phyloP scores from a whole-genome alignment of 2,888 invertebrate species.

The Volucella zonaria region DNA sequence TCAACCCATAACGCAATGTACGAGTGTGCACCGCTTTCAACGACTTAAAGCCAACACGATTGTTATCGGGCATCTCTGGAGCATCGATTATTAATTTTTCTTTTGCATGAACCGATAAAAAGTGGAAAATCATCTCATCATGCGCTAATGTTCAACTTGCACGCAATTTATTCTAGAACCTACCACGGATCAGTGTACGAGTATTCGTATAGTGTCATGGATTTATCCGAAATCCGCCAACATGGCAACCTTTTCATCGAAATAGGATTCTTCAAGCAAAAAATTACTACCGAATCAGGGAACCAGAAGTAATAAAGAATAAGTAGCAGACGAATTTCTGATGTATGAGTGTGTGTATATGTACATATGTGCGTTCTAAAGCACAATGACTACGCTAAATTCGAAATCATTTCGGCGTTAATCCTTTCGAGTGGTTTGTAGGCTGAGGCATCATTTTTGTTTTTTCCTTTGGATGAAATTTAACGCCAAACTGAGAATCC shows the following conservation, averaged over 20 bases:
- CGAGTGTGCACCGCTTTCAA: slow-evolving; percentile 58
- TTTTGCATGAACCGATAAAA: slow-evolving; percentile 71
- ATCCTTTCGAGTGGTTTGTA: slow-evolving; percentile 56
- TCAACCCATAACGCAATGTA: slow-evolving; percentile 28
- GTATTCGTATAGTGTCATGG: slow-evolving; percentile 35
- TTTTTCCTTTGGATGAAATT: slow-evolving; percentile 48
- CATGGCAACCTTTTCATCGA: not conserved
- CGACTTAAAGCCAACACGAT: slow-evolving; percentile 62
- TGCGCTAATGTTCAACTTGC: slow-evolving; percentile 55
- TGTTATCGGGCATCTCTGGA: slow-evolving; percentile 62
- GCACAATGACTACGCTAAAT: slow-evolving; percentile 50
- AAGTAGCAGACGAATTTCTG: too few species aligned
- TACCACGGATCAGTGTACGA: slow-evolving; percentile 8
- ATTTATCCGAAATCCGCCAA: slow-evolving; percentile 50
- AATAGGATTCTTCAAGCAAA: slow-evolving; percentile 13
- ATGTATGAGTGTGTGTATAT: too few species aligned
- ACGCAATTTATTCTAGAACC: slow-evolving; percentile 51
- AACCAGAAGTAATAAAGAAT: not conserved
- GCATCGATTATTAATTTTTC: slow-evolving; percentile 67
- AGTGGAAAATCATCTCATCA: slow-evolving; percentile 65
- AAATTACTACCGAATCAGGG: slow-evolving; percentile 30
- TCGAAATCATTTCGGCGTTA: slow-evolving; percentile 63
- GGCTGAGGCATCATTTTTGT: slow-evolving; percentile 22
- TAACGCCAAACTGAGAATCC: slow-evolving; percentile 41
- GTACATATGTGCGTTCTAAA: slow-evolving; percentile 6